Evolutionary conservation across 2,888 invertebrate genomes (phyloP), one percentile per base, ranked within the genome.

Genomic region (Limnephilus auricula): DNA sequence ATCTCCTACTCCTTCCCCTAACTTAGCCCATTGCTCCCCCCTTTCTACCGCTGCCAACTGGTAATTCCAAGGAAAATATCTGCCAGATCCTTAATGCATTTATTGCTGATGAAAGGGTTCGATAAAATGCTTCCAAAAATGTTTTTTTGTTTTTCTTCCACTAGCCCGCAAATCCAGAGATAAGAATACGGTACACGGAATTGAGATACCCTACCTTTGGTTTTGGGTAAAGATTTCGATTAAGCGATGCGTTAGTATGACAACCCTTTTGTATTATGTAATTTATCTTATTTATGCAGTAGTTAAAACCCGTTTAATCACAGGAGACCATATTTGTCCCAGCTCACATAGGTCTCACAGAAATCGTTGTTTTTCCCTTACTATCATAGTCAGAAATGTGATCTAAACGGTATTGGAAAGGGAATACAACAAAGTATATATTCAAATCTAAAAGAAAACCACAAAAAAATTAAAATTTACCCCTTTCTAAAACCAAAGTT

Each of bases 1-100:
- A n/a, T 83, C 32, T 30, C 78, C 32, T 40, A 6, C 25, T 32
- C 90, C 31, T 83, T 31, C 88, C 65, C 65, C 45, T 18, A 13
- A n/a, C 89, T 13, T 18, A 32, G 45, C 82, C 89, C 31, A 80
- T 65, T 50, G 31, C 25, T 34, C 15, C 87, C 45, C 82, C 10
- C 85, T 34, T 25, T 87, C 79, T 25, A 25, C 80, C 79, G 45
- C 87, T 86, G 40, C 89, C 79, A 89, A 40, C 40, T 79, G 89
- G 80, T 80, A 89, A 80, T 80, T 90, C 86, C 83, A 65, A 86
- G 65, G 88, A 89, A 89, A 91, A 91, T 91, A 91, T 91, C 88
- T 88, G 82, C 91, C 91, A 82, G 91, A 82, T 82, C 88, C 91
- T 91, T 91, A 91, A 91, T 91, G 91, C 88, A 91, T 91, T 91